These are phyloP conservation scores for Limonius californicus DNA, from an alignment of 1,140 invertebrate species.

Conservation along the genomic window DNA sequence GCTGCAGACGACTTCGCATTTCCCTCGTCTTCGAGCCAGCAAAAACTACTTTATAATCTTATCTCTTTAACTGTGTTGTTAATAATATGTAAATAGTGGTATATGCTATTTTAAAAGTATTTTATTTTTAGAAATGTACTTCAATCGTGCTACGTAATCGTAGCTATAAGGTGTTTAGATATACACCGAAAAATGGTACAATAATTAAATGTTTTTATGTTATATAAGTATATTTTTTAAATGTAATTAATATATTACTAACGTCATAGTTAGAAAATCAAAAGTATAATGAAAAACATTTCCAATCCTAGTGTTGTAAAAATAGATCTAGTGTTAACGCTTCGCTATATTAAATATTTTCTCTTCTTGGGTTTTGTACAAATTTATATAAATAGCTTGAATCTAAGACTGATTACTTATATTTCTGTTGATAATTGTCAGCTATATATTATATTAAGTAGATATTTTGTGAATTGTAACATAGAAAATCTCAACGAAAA, in stretches of 20 bases:
- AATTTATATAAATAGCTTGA: not conserved
- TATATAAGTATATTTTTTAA: not conserved
- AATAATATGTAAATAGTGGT: constrained; percentile 3
- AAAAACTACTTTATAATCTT: not conserved
- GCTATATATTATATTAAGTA: not conserved
- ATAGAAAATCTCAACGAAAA: not conserved
- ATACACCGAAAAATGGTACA: not conserved
- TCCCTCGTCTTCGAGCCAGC: constrained; percentile 19
- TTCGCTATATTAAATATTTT: not conserved
- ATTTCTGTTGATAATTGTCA: constrained; percentile 1
- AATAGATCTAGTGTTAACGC: not conserved
- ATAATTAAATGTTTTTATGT: not conserved
- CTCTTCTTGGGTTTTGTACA: not conserved
- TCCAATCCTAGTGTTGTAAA: too few species aligned
- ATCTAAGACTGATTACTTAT: constrained; percentile 11
- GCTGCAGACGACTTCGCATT: constrained; percentile 29
- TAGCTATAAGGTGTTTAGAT: too few species aligned
- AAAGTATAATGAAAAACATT: too few species aligned
- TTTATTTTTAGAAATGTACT: not conserved
- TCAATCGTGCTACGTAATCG: not conserved
- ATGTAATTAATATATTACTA: too few species aligned
- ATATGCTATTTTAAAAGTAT: not conserved
- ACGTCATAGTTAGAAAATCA: too few species aligned
- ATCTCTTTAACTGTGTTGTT: not conserved
- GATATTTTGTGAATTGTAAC: not conserved